Evolutionary conservation across 2,797 vertebrate species (phyloP).

Genomic region (Acipenser ruthenus): DNA sequence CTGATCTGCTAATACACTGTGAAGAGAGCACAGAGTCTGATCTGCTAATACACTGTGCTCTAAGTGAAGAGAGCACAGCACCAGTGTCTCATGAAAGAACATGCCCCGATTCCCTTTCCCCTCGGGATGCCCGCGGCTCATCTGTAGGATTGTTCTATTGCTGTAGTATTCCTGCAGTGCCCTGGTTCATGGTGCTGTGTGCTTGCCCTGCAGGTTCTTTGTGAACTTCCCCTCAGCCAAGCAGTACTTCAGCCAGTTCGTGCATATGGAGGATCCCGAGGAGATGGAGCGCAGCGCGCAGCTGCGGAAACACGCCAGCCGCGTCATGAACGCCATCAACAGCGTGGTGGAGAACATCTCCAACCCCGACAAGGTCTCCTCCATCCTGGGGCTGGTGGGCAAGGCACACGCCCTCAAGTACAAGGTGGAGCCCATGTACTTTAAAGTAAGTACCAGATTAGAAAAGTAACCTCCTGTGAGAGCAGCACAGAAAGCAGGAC

Average conservation of each 20-base stretch:
- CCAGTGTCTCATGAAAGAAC: no score
- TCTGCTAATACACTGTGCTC: no score
- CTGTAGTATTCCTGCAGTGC: no score
- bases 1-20: no score
- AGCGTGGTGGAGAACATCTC: slow-evolving; percentile 87
- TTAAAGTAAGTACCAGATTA: slow-evolving; percentile 67
- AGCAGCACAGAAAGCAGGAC: no score
- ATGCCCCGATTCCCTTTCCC: no score
- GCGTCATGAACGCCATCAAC: slow-evolving; percentile 93
- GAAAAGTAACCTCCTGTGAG: no score
- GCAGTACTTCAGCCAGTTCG: slow-evolving; percentile 97
- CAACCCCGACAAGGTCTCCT: slow-evolving; percentile 84
- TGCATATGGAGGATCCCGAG: slow-evolving; percentile 82
- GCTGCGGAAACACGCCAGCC: slow-evolving; percentile 78
- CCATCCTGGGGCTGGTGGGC: slow-evolving; percentile 81
- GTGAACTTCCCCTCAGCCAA: slow-evolving; percentile 92
- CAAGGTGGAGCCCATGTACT: slow-evolving; percentile 95
- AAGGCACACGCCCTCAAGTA: slow-evolving; percentile 93
- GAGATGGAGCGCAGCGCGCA: slow-evolving; percentile 89
- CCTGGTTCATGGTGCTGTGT: no score
- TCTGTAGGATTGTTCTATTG: no score
- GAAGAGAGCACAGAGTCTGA: no score
- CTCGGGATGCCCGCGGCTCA: no score
- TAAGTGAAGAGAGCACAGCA: no score
- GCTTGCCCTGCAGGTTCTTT: slow-evolving; percentile 70